These are phyloP conservation scores for Epirrhoe alternata DNA, from an alignment of 2,888 invertebrate species.

Conservation along the genomic window DNA sequence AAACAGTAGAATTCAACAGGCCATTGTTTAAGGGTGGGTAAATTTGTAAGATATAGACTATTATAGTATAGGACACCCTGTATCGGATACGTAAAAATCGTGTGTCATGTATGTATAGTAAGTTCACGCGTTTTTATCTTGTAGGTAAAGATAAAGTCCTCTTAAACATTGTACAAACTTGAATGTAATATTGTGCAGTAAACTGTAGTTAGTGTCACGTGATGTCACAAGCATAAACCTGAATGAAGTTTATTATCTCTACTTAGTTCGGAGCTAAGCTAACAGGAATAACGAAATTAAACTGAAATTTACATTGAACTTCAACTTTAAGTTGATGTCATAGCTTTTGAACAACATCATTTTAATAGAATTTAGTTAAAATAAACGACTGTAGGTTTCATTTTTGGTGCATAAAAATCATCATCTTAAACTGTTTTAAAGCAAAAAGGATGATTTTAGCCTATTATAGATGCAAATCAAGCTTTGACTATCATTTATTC, in stretches of 20 bases:
- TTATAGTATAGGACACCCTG: too few relatives aligned
- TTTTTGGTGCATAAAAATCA: not conserved
- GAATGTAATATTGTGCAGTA: slow-evolving; percentile 7
- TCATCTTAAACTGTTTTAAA: not conserved
- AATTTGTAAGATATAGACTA: too few relatives aligned
- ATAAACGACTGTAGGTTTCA: not conserved
- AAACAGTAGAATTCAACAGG: not conserved
- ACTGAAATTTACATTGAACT: slow-evolving; percentile 22
- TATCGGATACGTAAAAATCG: too few relatives aligned
- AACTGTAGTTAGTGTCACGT: slow-evolving; percentile 27
- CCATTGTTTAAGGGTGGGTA: too few relatives aligned
- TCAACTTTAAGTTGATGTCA: slow-evolving; percentile 19
- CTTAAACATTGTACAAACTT: not conserved
- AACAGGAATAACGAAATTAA: slow-evolving; percentile 22
- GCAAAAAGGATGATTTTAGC: too few relatives aligned
- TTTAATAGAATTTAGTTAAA: not conserved
- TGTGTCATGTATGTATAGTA: not conserved
- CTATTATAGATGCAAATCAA: too few relatives aligned
- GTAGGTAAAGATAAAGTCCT: slow-evolving; percentile 38
- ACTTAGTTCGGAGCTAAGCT: slow-evolving; percentile 20
- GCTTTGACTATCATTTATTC: too few relatives aligned
- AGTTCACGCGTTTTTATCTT: not conserved
- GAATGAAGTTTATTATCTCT: slow-evolving; percentile 28
- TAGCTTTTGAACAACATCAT: slow-evolving; percentile 14
- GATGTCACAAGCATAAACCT: slow-evolving; percentile 30